Percentiles rank a stretch among this genome's conserved stretches.
phyloP scores from a whole-genome alignment of 2,888 invertebrate species.

The Gnatocerus cornutus region DNA sequence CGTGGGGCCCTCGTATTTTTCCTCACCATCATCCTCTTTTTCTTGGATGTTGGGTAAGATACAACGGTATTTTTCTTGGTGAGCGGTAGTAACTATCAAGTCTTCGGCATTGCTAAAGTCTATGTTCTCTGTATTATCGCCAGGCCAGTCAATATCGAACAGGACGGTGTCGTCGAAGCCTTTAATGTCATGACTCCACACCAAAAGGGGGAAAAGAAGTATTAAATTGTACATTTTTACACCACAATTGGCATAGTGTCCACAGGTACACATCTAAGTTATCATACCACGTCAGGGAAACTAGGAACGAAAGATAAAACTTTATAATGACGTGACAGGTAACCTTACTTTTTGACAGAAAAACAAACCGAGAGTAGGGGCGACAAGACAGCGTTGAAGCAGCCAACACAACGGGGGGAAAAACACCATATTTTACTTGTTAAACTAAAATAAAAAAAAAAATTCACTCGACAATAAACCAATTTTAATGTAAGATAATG shows the following conservation, averaged over 20 bases:
- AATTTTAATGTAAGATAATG: too few relatives aligned
- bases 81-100: slow-evolving; percentile 81
- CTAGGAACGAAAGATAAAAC: not conserved
- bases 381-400: too few relatives aligned
- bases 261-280: slow-evolving; percentile 2
- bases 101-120: slow-evolving; percentile 72
- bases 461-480: too few relatives aligned
- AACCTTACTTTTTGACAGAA: slow-evolving; percentile 10
- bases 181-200: slow-evolving; percentile 75
- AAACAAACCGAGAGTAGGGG: not conserved
- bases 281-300: slow-evolving; percentile 19
- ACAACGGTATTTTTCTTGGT: slow-evolving; percentile 90
- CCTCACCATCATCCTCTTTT: slow-evolving; percentile 74
- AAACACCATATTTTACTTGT: not conserved
- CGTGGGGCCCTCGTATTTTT: slow-evolving; percentile 81
- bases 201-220: not conserved
- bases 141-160: slow-evolving; percentile 87
- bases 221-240: not conserved
- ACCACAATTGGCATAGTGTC: not conserved
- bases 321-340: slow-evolving; percentile 5
- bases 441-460: not conserved
- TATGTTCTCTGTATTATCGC: slow-evolving; percentile 70
- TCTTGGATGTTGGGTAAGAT: slow-evolving; percentile 80
- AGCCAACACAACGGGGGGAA: not conserved
- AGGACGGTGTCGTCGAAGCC: slow-evolving; percentile 88